Evolutionary conservation across 2,797 vertebrate species (phyloP).

Genomic region (Antennarius maculatus): DNA sequence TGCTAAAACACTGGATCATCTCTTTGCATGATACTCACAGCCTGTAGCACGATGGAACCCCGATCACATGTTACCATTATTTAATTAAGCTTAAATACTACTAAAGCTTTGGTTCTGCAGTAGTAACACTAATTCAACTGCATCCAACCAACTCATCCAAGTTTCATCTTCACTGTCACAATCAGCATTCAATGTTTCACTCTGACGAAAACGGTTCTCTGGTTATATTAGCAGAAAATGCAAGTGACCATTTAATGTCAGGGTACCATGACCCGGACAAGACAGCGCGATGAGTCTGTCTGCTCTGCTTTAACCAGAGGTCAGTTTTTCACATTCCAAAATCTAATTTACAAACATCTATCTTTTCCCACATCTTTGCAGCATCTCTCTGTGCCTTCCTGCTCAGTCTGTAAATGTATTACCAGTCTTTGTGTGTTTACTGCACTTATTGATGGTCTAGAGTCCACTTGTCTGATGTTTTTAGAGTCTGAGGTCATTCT

Average conservation of each 20-base stretch:
- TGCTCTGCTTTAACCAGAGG: slow-evolving; percentile 25
- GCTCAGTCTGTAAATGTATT: slow-evolving; percentile 66
- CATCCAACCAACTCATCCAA: neutral
- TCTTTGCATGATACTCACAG: neutral
- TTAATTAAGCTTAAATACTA: slow-evolving; percentile 4
- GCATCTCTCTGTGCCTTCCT: slow-evolving; percentile 23
- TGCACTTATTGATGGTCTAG: slow-evolving; percentile 72
- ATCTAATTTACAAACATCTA: slow-evolving; percentile 38
- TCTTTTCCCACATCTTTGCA: slow-evolving; percentile 31
- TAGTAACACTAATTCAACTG: slow-evolving; percentile 10
- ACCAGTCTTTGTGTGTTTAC: slow-evolving; percentile 61
- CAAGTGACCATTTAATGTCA: slow-evolving; percentile 30
- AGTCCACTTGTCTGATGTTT: slow-evolving; percentile 68
- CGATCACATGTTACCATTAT: slow-evolving; percentile 6
- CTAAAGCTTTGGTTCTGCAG: neutral
- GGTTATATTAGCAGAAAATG: slow-evolving; percentile 11
- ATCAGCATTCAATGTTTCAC: slow-evolving; percentile 2
- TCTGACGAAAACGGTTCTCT: neutral
- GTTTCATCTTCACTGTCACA: slow-evolving; percentile 9
- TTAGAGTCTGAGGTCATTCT: slow-evolving; percentile 52
- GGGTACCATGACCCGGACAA: slow-evolving; percentile 30
- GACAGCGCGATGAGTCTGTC: slow-evolving; percentile 24
- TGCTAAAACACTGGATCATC: slow-evolving; percentile 1
- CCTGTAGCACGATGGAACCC: slow-evolving; percentile 4
- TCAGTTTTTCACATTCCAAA: slow-evolving; percentile 46